phyloP scores from a whole-genome alignment of 2,797 vertebrate species.

The Lutjanus campechanus region DNA sequence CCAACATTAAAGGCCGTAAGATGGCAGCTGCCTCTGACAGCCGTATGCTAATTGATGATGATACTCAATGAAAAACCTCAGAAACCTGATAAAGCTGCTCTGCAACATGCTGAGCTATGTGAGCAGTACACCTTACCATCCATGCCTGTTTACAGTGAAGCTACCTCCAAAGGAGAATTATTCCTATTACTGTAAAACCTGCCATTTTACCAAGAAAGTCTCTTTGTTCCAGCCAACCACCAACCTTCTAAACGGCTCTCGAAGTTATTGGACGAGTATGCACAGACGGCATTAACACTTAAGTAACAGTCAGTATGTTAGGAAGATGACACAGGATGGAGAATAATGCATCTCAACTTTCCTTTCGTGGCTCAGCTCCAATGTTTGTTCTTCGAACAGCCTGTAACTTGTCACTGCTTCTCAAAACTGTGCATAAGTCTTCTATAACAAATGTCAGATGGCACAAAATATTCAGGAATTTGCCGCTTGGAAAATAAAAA shows the following conservation, averaged over 20 bases:
- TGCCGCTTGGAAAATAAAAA: not conserved
- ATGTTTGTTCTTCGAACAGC: not conserved
- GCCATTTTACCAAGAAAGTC: slow-evolving; percentile 6
- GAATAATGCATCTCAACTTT: not conserved
- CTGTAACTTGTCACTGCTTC: not conserved
- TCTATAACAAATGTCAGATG: not conserved
- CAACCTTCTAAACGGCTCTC: not conserved
- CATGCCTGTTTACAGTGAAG: slow-evolving; percentile 11
- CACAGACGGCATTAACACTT: not conserved
- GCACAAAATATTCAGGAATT: not conserved
- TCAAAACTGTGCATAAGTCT: not conserved
- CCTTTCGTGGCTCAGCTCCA: not conserved
- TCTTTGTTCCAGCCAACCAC: not conserved
- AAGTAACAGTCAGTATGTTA: not conserved
- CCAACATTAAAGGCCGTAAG: slow-evolving; percentile 39
- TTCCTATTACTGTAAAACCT: not conserved
- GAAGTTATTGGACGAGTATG: not conserved
- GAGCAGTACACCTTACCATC: not conserved
- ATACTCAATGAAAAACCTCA: slow-evolving; percentile 38
- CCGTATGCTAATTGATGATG: slow-evolving; percentile 52
- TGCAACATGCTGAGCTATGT: slow-evolving; percentile 21
- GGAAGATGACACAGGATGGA: not conserved
- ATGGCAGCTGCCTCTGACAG: slow-evolving; percentile 52
- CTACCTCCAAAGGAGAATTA: not conserved
- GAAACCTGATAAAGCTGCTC: slow-evolving; percentile 35